Percentiles rank a stretch among this genome's conserved stretches.
Conservation (phyloP, 35 echinoderm and acorn worm genomes). For the Amphiura filiformis region DNA sequence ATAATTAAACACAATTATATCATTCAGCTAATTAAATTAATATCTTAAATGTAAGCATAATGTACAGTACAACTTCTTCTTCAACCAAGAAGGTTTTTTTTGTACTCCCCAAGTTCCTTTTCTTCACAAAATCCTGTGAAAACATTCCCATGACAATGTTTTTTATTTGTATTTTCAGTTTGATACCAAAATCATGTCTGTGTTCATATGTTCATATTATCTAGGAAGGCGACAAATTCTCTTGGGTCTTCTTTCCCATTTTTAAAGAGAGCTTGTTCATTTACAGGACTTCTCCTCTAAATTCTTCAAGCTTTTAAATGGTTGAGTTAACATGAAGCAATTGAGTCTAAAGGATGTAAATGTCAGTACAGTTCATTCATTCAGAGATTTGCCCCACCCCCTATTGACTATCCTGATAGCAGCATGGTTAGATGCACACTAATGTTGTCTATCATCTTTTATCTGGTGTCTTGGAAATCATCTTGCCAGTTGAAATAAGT, state of each 20-base stretch:
- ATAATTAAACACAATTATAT: too few relatives aligned
- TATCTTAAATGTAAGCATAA: too few relatives aligned
- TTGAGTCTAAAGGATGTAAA: neutral
- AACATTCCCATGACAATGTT: too few relatives aligned
- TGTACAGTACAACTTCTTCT: too few relatives aligned
- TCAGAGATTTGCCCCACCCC: neutral
- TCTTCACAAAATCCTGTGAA: too few relatives aligned
- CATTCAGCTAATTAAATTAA: too few relatives aligned
- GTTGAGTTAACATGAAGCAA: neutral
- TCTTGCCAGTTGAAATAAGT: neutral
- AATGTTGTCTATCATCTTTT: neutral
- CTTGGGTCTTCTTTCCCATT: constrained; percentile 50
- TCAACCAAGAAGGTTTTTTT: too few relatives aligned
- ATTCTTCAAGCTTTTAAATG: neutral
- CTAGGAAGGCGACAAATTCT: constrained; percentile 24
- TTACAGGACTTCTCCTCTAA: constrained; percentile 33
- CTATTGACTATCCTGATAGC: neutral
- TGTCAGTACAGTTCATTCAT: neutral
- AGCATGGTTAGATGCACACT: neutral
- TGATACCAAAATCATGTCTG: constrained; percentile 12
- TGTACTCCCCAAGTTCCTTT: too few relatives aligned
- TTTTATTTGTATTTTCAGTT: constrained; percentile 28
- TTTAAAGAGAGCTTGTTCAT: constrained; percentile 39
- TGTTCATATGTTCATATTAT: constrained; percentile 26
- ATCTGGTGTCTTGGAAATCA: neutral